phyloP scores from a whole-genome alignment of 1,140 invertebrate genomes.

The silkworm (Bombyx mori) region DNA sequence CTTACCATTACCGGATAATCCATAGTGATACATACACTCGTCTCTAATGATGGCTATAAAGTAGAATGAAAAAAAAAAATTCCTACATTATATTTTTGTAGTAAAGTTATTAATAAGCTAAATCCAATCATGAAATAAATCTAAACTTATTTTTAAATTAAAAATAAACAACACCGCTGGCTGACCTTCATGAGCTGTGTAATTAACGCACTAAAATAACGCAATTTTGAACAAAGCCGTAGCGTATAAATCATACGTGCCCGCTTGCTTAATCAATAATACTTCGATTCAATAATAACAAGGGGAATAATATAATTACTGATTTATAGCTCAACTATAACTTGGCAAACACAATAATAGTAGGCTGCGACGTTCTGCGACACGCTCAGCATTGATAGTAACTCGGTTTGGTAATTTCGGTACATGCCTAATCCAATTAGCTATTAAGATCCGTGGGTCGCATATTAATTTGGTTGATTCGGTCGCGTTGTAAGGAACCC shows the following conservation, averaged over 20 bases:
- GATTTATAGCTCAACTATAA: slow-evolving; percentile 47
- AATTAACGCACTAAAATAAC: too few species aligned
- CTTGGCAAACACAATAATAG: slow-evolving; percentile 9
- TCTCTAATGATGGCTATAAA: too few species aligned
- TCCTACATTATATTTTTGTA: too few species aligned
- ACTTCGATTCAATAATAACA: slow-evolving; percentile 31
- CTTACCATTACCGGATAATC: too few species aligned
- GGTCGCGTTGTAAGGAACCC: slow-evolving; percentile 42
- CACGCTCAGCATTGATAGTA: slow-evolving; percentile 58
- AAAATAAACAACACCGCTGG: too few species aligned
- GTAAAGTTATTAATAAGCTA: too few species aligned
- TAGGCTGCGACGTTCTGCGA: slow-evolving; percentile 26
- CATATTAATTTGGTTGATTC: slow-evolving; percentile 61
- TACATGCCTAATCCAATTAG: slow-evolving; percentile 70
- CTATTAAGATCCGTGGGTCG: slow-evolving; percentile 66
- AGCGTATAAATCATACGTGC: slow-evolving; percentile 2
- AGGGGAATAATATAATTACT: slow-evolving; percentile 45
- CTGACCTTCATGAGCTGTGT: too few species aligned
- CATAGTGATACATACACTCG: too few species aligned
- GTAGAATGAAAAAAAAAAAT: too few species aligned
- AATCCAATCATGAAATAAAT: too few species aligned
- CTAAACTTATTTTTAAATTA: too few species aligned
- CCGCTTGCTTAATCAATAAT: slow-evolving; percentile 20
- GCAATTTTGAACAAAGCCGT: too few species aligned
- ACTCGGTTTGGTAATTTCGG: slow-evolving; percentile 63